Conservation (phyloP, 2,797 vertebrate species). For the Pampus argenteus region DNA sequence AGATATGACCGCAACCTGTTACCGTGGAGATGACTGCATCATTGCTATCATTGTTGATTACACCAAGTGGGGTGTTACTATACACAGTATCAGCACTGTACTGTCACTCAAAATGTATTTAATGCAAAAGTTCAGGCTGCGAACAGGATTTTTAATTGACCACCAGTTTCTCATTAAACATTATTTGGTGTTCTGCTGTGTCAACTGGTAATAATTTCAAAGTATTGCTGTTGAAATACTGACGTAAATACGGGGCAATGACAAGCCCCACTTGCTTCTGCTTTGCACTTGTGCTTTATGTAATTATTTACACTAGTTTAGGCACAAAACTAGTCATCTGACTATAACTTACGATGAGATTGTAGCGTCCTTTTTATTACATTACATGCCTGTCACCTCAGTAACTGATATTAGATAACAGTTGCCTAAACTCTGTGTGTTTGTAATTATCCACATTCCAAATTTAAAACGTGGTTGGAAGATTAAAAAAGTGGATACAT, state of each 20-base stretch:
- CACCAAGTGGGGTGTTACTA: constrained; percentile 8
- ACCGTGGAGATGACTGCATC: constrained; percentile 37
- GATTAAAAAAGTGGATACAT: not conserved
- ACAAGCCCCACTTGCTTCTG: not conserved
- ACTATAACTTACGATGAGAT: not conserved
- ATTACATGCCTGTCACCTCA: not conserved
- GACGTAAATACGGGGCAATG: not conserved
- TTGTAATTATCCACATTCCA: not conserved
- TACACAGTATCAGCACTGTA: constrained; percentile 13
- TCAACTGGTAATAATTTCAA: constrained; percentile 38
- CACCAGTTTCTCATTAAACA: constrained; percentile 8
- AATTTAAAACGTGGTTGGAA: constrained; percentile 5
- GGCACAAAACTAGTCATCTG: not conserved
- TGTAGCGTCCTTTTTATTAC: no score
- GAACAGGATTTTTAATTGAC: not conserved
- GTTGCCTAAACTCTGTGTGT: not conserved
- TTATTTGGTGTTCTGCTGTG: constrained; percentile 25
- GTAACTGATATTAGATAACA: not conserved
- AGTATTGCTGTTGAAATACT: constrained; percentile 23
- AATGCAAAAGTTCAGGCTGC: not conserved
- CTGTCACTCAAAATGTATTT: constrained; percentile 26
- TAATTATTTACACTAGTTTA: not conserved
- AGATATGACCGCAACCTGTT: constrained; percentile 44
- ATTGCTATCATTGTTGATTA: constrained; percentile 41
- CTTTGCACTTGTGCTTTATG: not conserved